Conservation (phyloP, 2,888 invertebrate species). For the Metellina segmentata region DNA sequence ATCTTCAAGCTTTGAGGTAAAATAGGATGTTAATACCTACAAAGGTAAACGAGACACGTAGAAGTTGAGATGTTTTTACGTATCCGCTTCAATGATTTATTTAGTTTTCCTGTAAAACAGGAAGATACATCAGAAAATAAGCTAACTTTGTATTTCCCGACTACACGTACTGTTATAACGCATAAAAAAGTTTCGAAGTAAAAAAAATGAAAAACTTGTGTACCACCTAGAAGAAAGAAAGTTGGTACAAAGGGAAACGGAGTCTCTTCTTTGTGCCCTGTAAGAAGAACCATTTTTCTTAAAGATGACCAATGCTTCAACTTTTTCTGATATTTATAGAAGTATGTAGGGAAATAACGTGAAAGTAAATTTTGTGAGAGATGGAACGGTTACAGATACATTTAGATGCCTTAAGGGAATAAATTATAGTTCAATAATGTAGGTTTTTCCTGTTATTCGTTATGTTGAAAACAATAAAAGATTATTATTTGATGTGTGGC, state of each 20-base stretch:
- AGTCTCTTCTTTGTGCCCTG: neutral
- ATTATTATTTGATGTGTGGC: too few species aligned
- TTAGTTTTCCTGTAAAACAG: neutral
- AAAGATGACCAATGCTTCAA: neutral
- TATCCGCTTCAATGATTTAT: neutral
- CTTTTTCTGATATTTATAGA: neutral
- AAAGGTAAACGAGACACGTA: too few species aligned
- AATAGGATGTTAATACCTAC: too few species aligned
- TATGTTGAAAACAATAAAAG: too few species aligned
- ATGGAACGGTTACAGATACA: too few species aligned
- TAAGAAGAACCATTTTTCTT: neutral
- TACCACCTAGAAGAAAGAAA: neutral
- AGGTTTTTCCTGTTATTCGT: too few species aligned
- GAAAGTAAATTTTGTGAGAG: neutral
- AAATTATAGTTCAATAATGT: too few species aligned
- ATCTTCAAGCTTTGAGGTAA: too few species aligned
- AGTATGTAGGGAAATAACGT: neutral
- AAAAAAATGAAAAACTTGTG: neutral
- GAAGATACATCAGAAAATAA: neutral
- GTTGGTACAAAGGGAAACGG: neutral
- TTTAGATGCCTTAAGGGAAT: too few species aligned
- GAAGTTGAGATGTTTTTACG: neutral
- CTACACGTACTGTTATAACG: neutral
- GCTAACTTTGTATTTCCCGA: neutral
- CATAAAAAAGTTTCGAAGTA: neutral